phyloP scores from a whole-genome alignment of 2,113 vertebrate species.

The Calyptommatus sinebrachiatus region DNA sequence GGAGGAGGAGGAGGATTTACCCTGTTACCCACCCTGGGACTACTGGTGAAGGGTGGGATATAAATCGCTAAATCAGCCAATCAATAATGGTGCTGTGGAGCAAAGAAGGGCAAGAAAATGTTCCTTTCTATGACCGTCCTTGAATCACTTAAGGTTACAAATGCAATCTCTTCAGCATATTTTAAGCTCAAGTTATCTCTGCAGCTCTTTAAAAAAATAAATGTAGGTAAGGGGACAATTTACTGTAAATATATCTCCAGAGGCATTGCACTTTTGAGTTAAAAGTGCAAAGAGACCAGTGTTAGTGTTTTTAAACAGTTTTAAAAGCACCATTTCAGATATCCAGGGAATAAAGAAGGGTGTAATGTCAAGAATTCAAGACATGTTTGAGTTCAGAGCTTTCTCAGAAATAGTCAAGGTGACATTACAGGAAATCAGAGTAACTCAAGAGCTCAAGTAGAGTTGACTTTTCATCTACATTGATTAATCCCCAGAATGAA shows the following conservation, averaged over 20 bases:
- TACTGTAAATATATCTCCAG: background rate
- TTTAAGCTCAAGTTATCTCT: background rate
- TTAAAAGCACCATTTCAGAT: background rate
- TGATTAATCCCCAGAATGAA: too few species aligned
- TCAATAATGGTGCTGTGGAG: background rate
- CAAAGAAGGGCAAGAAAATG: background rate
- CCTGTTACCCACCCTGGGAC: too few species aligned
- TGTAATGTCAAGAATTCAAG: background rate
- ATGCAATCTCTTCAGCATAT: background rate
- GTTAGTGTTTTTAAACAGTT: background rate
- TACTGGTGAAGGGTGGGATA: too few species aligned
- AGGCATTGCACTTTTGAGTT: background rate
- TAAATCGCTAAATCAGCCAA: too few species aligned
- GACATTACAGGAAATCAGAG: background rate
- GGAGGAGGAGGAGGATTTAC: too few species aligned
- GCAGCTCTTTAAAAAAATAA: background rate
- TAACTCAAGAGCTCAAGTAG: background rate
- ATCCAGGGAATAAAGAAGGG: background rate
- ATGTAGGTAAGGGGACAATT: background rate
- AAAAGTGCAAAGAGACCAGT: slow-evolving; percentile 18
- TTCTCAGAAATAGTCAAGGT: background rate
- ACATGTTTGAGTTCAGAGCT: background rate
- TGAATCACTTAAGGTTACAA: background rate
- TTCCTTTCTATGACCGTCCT: background rate
- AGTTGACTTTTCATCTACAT: too few species aligned